Evolutionary conservation across 2,797 vertebrate species (phyloP), one percentile per base, ranked within the genome.

Genomic region (Petrocephalus sullivani): DNA sequence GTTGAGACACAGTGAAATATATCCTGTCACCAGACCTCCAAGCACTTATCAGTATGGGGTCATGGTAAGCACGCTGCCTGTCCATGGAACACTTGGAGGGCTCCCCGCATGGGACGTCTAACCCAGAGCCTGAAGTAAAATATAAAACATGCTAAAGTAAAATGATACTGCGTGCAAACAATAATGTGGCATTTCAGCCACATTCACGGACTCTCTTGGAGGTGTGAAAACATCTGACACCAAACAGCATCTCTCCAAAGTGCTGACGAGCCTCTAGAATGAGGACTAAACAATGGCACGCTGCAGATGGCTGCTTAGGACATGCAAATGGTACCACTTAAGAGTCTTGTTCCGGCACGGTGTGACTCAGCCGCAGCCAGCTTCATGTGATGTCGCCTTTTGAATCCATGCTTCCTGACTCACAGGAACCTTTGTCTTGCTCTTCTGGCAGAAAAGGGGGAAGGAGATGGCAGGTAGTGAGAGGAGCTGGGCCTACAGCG

Each of bases 401-500:
- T 81, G 41, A 81, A 37, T 46, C 37, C 19, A 46, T 81, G 75
- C n/a, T 37, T 5, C 75, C 37, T 78, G 33, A 78, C 71, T 78
- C 33, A 46, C 71, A 78, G 67, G 14, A 12, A 41, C 37, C 14
- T 41, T 78, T 33, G 16, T 41, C 7, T 78, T 46, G 6, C 14
- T 46, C 37, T 33, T 41, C 33, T n/a, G 21, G 14, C 14, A 87
- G 53, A 58, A 87, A 71, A 75, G 89, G n/a, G 87, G 19, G 57
- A 9, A n/a, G 16, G 33, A 21, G 49, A 71, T 21, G 21, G 56
- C 10, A 61, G 61, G 41, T 81, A 49, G 14, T 16, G 14, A 7
- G 41, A 28, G 41, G 37, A n/a, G 21, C 28, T 21, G 33, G 90
- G 90, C 89, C 91, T 89, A 91, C 37, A 78, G 37, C n/a, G 71